Conservation (phyloP, 2,797 vertebrate species). For the Peromyscus nudipes region DNA sequence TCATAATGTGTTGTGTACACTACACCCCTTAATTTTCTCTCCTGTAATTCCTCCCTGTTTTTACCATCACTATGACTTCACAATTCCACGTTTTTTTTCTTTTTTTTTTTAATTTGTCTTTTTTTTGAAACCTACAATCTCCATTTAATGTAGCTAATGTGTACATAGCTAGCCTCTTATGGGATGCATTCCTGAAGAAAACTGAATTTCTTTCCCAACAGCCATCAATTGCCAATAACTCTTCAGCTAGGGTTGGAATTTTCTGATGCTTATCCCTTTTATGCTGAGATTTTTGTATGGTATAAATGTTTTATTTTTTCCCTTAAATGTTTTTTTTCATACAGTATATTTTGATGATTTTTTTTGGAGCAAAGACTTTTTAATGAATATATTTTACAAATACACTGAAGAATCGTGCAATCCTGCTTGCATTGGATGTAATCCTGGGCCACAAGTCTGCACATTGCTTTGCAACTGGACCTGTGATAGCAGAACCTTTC, state of each 20-base stretch:
- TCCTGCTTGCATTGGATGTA: too few relatives aligned
- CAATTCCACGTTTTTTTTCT: neutral
- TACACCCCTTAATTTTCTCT: neutral
- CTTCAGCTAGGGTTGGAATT: neutral
- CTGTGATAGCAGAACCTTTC: too few relatives aligned
- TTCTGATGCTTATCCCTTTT: neutral
- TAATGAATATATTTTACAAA: too few relatives aligned
- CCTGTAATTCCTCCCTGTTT: neutral
- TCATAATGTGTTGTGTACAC: neutral
- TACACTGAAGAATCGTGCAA: too few relatives aligned
- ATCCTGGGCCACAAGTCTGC: too few relatives aligned
- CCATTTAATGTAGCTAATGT: neutral
- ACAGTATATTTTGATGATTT: too few relatives aligned
- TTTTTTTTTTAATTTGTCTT: neutral
- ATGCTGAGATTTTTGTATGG: neutral
- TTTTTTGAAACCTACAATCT: neutral
- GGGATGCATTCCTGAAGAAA: neutral
- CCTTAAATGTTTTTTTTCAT: too few relatives aligned
- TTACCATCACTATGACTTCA: neutral
- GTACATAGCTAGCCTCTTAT: neutral
- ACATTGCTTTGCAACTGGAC: too few relatives aligned
- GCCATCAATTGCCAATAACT: neutral
- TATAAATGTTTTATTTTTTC: too few relatives aligned
- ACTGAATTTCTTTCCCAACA: neutral
- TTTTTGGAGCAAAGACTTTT: too few relatives aligned